These are phyloP conservation scores for Tinea semifulvella DNA, from an alignment of 2,888 invertebrate genomes.

Conservation along the genomic window DNA sequence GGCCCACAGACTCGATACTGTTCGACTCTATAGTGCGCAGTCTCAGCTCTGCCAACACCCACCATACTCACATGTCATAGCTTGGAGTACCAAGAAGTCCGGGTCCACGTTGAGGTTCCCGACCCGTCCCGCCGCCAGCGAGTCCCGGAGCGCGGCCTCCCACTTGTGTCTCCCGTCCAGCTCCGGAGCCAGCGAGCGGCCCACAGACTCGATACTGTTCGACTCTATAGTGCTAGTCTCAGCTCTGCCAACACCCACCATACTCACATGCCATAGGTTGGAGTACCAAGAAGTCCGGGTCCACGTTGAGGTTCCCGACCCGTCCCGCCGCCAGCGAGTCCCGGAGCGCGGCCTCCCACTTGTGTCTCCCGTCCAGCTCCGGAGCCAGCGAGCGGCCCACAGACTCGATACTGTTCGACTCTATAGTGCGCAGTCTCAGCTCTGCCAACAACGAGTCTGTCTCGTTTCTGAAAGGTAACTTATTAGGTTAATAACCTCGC, in stretches of 20 bases:
- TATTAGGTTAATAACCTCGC: too few relatives aligned
- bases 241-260: slow-evolving; percentile 80
- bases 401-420: slow-evolving; percentile 70
- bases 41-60: slow-evolving; percentile 80
- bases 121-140: slow-evolving; percentile 75
- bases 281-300: slow-evolving; percentile 81
- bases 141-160: slow-evolving; percentile 72
- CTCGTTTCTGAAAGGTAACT: slow-evolving; percentile 47
- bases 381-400: slow-evolving; percentile 38
- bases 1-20: slow-evolving; percentile 64
- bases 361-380: slow-evolving; percentile 25
- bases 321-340: slow-evolving; percentile 77
- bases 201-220: slow-evolving; percentile 68
- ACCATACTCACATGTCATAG: slow-evolving; percentile 77
- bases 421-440: slow-evolving; percentile 79
- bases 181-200: slow-evolving; percentile 30
- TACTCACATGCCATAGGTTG: slow-evolving; percentile 75
- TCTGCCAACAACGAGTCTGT: slow-evolving; percentile 78
- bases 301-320: slow-evolving; percentile 82
- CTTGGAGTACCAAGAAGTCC: slow-evolving; percentile 77
- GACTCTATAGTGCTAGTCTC: slow-evolving; percentile 79
- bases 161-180: slow-evolving; percentile 33
- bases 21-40: slow-evolving; percentile 77
- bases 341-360: slow-evolving; percentile 68
- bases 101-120: slow-evolving; percentile 86